These are phyloP conservation scores for Ceuthmochares aereus DNA, from an alignment of 2,113 vertebrate genomes.

Conservation along the genomic window DNA sequence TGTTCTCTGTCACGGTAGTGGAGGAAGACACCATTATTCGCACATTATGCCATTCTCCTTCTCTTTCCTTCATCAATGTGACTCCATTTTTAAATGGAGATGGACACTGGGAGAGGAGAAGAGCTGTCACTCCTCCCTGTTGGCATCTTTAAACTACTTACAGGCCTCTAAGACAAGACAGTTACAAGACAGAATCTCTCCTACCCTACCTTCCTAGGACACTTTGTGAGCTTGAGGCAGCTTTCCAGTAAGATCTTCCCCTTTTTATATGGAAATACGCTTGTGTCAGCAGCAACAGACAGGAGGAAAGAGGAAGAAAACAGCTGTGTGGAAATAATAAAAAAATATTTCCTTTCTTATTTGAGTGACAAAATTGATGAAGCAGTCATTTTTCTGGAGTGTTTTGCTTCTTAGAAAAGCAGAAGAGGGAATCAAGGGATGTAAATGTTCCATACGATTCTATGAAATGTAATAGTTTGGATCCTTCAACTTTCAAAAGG, in stretches of 20 bases:
- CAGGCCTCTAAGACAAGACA: neutral
- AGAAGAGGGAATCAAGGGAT: constrained; percentile 5
- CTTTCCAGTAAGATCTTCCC: constrained; percentile 52
- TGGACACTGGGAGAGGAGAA: neutral
- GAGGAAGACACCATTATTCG: neutral
- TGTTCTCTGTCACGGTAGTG: neutral
- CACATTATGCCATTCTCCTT: neutral
- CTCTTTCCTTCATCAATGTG: neutral
- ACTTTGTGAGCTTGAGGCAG: constrained; percentile 11
- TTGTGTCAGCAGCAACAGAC: constrained; percentile 46
- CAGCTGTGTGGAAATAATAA: constrained; percentile 27
- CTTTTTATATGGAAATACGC: constrained; percentile 38
- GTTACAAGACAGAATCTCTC: neutral
- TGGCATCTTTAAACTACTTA: neutral
- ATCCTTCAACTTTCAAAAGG: neutral
- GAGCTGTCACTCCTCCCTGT: neutral
- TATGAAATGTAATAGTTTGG: neutral
- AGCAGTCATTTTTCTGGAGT: constrained; percentile 32
- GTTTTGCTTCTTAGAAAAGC: constrained; percentile 19
- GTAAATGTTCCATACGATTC: neutral
- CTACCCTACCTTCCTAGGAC: neutral
- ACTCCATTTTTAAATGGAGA: neutral
- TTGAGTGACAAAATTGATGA: constrained; percentile 65
- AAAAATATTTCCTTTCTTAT: neutral
- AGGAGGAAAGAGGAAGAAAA: constrained; percentile 58